These are phyloP conservation scores for Callyntrura sp. DNA, from an alignment of 2,888 invertebrate genomes.

Conservation along the genomic window DNA sequence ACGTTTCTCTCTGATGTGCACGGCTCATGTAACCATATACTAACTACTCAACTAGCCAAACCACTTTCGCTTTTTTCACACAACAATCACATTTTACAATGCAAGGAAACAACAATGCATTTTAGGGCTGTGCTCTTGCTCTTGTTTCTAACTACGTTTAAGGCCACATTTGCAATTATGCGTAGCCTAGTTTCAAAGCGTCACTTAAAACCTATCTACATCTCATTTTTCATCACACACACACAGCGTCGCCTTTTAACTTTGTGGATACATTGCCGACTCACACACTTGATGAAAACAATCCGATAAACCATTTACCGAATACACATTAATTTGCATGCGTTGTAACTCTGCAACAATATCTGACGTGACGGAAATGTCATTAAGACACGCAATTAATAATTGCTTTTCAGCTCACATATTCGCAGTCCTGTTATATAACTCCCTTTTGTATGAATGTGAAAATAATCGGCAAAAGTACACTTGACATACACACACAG, in stretches of 20 bases:
- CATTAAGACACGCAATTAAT: slow-evolving; percentile 47
- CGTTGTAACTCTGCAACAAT: neutral
- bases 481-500: slow-evolving; percentile 38
- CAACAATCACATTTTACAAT: slow-evolving; percentile 55
- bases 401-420: slow-evolving; percentile 9
- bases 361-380: slow-evolving; percentile 20
- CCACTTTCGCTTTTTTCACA: slow-evolving; percentile 73
- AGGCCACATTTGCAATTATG: slow-evolving; percentile 73
- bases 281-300: slow-evolving; percentile 19
- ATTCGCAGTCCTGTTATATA: neutral
- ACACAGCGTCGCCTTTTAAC: neutral
- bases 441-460: neutral
- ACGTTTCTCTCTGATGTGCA: neutral
- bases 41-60: slow-evolving; percentile 62
- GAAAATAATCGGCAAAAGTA: slow-evolving; percentile 5
- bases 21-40: neutral
- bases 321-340: slow-evolving; percentile 60
- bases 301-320: slow-evolving; percentile 60
- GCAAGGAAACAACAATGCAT: slow-evolving; percentile 67
- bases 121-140: slow-evolving; percentile 60
- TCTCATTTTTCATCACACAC: slow-evolving; percentile 21
- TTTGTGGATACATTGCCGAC: neutral
- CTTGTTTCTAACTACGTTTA: slow-evolving; percentile 57
- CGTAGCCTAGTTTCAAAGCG: slow-evolving; percentile 74
- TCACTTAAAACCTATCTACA: slow-evolving; percentile 52